Base-by-base conservation (phyloP, 1,140 invertebrate species). In the Cotesia glomerata region DNA sequence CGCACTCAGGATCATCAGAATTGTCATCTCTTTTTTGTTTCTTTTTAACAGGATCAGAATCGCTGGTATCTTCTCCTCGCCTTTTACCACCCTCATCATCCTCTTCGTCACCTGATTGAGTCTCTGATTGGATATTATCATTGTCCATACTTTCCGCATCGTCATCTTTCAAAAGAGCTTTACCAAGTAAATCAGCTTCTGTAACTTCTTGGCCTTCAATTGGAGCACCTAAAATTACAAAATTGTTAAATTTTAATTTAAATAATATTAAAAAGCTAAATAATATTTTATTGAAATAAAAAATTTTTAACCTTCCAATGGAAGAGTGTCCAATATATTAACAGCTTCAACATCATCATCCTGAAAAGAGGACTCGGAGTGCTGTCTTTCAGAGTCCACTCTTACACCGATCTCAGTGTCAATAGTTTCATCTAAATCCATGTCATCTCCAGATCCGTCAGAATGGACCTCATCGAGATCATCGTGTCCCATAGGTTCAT, bases 361-460 rank as follows among this genome's bases (percentile, higher is more conserved):
- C 5, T 61, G 76, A 9, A 74, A 75, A 35, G 78, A 77, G 9
- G 77, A 78, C 65, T 72, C 72, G 13, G 78, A 74, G 7, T 80
- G 70, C 16, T 79, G 82, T 32, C 80, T 76, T 62, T 85, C 81
- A 13, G 80, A 71, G 2, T 86, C 85, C 74, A 85, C 79, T 69
- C 85, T 82, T 0, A 87, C 80, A 4, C 85, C 85, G 35, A 87
- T 87, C 65, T 86, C 85, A 4, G 85, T 85, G 61, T 87, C 85
- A 66, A 87, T 86, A 34, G 86, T 87, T 58, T 87, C 86, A 68
- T 87, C 86, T 8, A 87, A 74, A 78, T 87, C 86, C 86, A 87
- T 87, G 63, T 86, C 85, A 45, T 87, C 85, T 0, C 84, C 84
- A 4, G 86, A 86, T 16, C 85, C 84, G 64, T 87, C 86, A 2